These are phyloP conservation scores for Sthenelais limicola DNA, from an alignment of 2,888 invertebrate species.

Conservation along the genomic window DNA sequence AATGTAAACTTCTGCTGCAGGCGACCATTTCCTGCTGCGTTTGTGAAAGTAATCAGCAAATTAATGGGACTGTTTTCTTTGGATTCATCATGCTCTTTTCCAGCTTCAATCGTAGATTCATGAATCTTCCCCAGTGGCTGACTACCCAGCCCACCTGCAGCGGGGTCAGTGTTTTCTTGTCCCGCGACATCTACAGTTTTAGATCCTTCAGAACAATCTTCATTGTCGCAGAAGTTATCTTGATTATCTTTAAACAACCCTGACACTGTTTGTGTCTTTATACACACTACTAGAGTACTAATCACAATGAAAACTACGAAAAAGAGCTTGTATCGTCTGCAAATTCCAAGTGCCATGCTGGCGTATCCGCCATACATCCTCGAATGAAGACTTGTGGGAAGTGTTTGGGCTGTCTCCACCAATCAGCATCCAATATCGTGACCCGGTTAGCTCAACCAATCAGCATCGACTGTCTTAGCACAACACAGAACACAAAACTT, in stretches of 20 bases:
- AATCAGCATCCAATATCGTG: not conserved
- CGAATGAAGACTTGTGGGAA: not conserved
- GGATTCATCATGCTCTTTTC: too few relatives aligned
- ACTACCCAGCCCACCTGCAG: slow-evolving; percentile 16
- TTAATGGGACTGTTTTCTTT: too few relatives aligned
- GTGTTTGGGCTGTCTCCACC: slow-evolving; percentile 12
- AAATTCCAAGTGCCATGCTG: not conserved
- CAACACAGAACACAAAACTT: too few relatives aligned
- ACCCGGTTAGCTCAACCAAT: not conserved
- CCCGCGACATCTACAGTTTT: not conserved
- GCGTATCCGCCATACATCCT: not conserved
- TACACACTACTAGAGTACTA: slow-evolving; percentile 1
- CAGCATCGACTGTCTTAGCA: too few relatives aligned
- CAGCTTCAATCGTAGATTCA: too few relatives aligned
- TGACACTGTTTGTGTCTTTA: slow-evolving; percentile 8
- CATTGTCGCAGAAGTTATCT: not conserved
- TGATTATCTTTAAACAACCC: slow-evolving; percentile 4
- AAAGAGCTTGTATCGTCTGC: slow-evolving; percentile 20
- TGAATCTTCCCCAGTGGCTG: not conserved
- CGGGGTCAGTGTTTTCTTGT: not conserved
- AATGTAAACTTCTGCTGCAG: slow-evolving; percentile 52
- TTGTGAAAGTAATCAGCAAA: slow-evolving; percentile 56
- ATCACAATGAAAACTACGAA: not conserved
- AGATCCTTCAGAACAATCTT: not conserved
- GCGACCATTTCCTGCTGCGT: slow-evolving; percentile 51